phyloP scores from a whole-genome alignment of 2,888 invertebrate genomes.

The Rhogogaster chlorosoma region DNA sequence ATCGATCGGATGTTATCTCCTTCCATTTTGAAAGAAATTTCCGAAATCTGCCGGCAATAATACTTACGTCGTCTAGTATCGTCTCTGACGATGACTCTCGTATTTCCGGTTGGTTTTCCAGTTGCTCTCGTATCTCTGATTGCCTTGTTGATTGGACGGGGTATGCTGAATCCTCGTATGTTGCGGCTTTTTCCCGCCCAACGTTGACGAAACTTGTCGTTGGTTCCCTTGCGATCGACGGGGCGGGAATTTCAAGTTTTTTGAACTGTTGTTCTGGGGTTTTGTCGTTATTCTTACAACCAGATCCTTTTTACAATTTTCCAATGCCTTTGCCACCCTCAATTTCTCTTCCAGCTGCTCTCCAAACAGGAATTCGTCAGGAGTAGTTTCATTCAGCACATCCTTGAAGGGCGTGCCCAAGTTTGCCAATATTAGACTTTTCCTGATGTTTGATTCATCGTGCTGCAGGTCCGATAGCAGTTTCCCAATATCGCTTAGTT shows the following conservation, averaged over 20 bases:
- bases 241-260: conserved; percentile 12
- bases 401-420: background rate
- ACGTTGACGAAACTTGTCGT: background rate
- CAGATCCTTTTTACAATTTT: background rate
- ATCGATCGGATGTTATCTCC: background rate
- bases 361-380: background rate
- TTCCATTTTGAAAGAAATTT: background rate
- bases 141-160: background rate
- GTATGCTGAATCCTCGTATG: background rate
- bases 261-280: background rate
- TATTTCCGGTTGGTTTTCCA: background rate
- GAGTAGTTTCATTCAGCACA: background rate
- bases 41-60: background rate
- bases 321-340: background rate
- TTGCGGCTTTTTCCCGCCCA: background rate
- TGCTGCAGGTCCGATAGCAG: background rate
- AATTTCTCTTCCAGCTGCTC: background rate
- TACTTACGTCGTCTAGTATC: background rate
- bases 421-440: background rate
- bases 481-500: background rate
- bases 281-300: background rate
- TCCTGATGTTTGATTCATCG: background rate
- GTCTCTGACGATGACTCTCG: background rate
- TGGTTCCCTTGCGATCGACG: background rate
- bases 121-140: background rate